Base-by-base conservation (phyloP, 1,140 invertebrate species). In the Drosophila eugracilis region DNA sequence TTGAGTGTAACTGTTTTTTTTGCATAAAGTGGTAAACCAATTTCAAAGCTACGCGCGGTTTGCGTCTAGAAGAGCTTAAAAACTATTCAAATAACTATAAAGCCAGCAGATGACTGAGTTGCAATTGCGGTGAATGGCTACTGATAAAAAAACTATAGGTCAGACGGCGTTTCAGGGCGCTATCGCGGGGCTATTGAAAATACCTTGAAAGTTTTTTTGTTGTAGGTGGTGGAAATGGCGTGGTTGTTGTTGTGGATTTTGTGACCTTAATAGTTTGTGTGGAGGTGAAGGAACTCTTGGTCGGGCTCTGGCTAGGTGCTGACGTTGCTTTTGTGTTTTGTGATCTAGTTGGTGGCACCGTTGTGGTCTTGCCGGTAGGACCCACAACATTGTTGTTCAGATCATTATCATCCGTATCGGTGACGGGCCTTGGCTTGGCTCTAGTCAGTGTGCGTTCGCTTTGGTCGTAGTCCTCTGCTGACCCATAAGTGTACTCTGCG, bases 161-260 rank as follows among this genome's bases (percentile, higher is more conserved):
- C 22, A 41, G 15, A 54, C 22, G n/a, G 2, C 24, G 17, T 32
- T 65, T 41, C 7, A 26, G 17, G 12, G 9, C 5, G 26, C 32
- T 28, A 26, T 26, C 21, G 24, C n/a, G 44, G 12, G 34, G 21
- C 12, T 28, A 37, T 37, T 22, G 28, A 47, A 60, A 83, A 69
- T 89, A 89, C 84, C 84, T 89, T 52, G 58, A 30, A 37, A 32
- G 41, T 73, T 77, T 83, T 48, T 67, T 57, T 74, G 77, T 81
- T 45, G 78, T 78, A 7, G 73, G 55, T 42, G 62, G 28, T 15
- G 41, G 19, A 15, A 39, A 30, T 70, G 26, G 45, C 17, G 70
- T 55, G 54, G 69, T 69, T 62, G 75, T 55, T 47, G 60, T 79
- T 48, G 60, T 48, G 42, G 76, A 30, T 21, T 55, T 71, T 72